A percentile compares a stretch with the other conserved stretches of the same genome.
Evolutionary conservation across 2,888 invertebrate genomes (phyloP).

Genomic region (Adineta ricciae): DNA sequence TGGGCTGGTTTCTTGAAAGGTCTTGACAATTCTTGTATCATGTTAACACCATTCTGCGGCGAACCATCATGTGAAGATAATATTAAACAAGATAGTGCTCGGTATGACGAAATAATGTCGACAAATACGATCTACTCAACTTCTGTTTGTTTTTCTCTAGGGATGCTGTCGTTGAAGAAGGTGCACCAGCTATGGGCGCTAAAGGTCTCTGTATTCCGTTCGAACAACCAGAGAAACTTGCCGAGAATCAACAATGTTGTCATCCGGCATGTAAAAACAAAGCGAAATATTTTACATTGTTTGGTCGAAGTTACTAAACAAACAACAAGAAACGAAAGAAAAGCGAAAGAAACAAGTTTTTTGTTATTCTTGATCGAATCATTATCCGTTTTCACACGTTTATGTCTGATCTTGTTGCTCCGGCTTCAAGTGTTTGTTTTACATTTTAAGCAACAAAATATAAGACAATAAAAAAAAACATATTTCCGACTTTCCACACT

Average conservation of each 20-base stretch:
- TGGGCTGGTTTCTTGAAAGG: slow-evolving; percentile 71
- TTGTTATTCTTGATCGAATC: not conserved
- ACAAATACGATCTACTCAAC: no score
- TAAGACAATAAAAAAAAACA: not conserved
- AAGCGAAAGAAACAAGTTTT: not conserved
- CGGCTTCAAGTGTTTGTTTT: not conserved
- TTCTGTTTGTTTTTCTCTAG: no score
- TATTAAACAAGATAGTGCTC: slow-evolving; percentile 86
- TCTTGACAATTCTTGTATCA: slow-evolving; percentile 75
- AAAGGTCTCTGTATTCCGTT: slow-evolving; percentile 96
- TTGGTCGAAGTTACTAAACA: slow-evolving; percentile 80
- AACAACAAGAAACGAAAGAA: slow-evolving; percentile 38
- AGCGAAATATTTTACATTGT: slow-evolving; percentile 75
- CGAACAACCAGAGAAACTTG: slow-evolving; percentile 60
- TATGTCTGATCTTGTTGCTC: not conserved
- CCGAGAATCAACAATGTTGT: slow-evolving; percentile 65
- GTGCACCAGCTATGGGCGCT: slow-evolving; percentile 91
- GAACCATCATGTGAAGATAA: slow-evolving; percentile 75
- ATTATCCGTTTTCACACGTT: not conserved
- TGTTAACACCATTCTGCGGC: slow-evolving; percentile 92
- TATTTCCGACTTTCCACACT: no score
- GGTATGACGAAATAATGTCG: slow-evolving; percentile 57
- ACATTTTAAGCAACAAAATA: not conserved
- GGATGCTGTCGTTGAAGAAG: slow-evolving; percentile 59
- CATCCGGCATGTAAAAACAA: slow-evolving; percentile 70